These are phyloP conservation scores for Hyposmocoma kahamanoa DNA, from an alignment of 1,140 invertebrate species.

Conservation along the genomic window DNA sequence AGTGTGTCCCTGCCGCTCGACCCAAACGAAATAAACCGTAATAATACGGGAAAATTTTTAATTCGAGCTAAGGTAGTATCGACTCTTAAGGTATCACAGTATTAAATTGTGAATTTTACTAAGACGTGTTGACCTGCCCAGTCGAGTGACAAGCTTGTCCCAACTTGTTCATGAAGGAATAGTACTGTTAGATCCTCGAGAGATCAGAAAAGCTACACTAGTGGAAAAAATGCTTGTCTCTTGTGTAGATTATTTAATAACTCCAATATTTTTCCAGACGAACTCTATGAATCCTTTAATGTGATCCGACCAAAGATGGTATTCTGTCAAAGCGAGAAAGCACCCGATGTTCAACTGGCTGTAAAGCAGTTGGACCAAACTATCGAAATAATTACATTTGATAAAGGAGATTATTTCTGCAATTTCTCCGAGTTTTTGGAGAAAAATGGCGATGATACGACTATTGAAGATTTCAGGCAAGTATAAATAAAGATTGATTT, in stretches of 20 bases:
- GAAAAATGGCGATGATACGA: constrained; percentile 25
- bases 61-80: too few relatives aligned
- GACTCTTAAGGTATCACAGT: not conserved
- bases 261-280: constrained; percentile 25
- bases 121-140: too few relatives aligned
- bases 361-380: constrained; percentile 39
- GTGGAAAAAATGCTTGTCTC: not conserved
- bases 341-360: constrained; percentile 36
- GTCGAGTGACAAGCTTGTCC: too few relatives aligned
- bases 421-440: constrained; percentile 38
- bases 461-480: constrained; percentile 42
- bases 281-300: constrained; percentile 33
- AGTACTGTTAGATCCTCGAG: not conserved
- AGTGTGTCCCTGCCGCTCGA: too few relatives aligned
- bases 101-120: not conserved
- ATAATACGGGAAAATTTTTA: not conserved
- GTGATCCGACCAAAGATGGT: constrained; percentile 40
- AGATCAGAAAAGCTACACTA: too few relatives aligned
- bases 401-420: constrained; percentile 40
- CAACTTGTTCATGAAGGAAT: too few relatives aligned
- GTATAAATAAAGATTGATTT: constrained; percentile 4
- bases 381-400: constrained; percentile 46
- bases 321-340: constrained; percentile 53
- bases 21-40: too few relatives aligned
- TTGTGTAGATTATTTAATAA: not conserved